A percentile compares a stretch with the other conserved stretches of the same genome.
phyloP scores from a whole-genome alignment of 1,140 invertebrate species.

The Argopecten irradians region DNA sequence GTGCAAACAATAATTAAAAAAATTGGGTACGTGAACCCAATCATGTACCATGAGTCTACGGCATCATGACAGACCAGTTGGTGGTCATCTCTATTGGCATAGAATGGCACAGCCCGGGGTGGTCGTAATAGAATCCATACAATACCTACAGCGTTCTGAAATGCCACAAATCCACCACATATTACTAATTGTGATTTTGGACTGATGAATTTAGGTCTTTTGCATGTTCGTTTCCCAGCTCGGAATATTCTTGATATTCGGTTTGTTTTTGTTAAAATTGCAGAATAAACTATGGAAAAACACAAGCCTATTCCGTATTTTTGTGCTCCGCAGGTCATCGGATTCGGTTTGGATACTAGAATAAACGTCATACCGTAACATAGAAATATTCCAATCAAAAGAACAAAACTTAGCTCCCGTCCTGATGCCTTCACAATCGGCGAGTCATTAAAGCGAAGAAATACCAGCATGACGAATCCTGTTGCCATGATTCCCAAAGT shows the following conservation, averaged over 20 bases:
- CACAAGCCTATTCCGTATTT: slow-evolving; percentile 85
- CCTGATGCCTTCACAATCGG: slow-evolving; percentile 77
- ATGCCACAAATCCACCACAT: slow-evolving; percentile 85
- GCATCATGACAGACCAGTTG: slow-evolving; percentile 82
- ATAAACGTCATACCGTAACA: slow-evolving; percentile 75
- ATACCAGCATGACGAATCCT: slow-evolving; percentile 60
- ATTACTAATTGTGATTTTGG: slow-evolving; percentile 95
- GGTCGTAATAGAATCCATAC: slow-evolving; percentile 83
- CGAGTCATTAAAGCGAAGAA: slow-evolving; percentile 70
- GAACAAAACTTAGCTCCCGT: slow-evolving; percentile 75
- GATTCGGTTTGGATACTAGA: slow-evolving; percentile 78
- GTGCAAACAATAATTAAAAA: slow-evolving; percentile 85
- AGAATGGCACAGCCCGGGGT: slow-evolving; percentile 81
- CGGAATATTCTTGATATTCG: slow-evolving; percentile 86
- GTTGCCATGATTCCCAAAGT: slow-evolving; percentile 75
- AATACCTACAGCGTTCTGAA: slow-evolving; percentile 71
- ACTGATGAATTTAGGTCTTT: slow-evolving; percentile 93
- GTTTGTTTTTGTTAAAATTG: slow-evolving; percentile 88
- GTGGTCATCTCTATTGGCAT: slow-evolving; percentile 76
- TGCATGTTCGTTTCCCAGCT: slow-evolving; percentile 87
- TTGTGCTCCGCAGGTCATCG: slow-evolving; percentile 81
- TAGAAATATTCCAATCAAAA: slow-evolving; percentile 75
- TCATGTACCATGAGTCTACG: slow-evolving; percentile 83
- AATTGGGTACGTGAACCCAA: slow-evolving; percentile 87
- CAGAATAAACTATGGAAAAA: slow-evolving; percentile 85